A percentile compares a stretch with the other conserved stretches of the same genome.
Conservation (phyloP, 1,140 invertebrate genomes). For the Centruroides vittatus region DNA sequence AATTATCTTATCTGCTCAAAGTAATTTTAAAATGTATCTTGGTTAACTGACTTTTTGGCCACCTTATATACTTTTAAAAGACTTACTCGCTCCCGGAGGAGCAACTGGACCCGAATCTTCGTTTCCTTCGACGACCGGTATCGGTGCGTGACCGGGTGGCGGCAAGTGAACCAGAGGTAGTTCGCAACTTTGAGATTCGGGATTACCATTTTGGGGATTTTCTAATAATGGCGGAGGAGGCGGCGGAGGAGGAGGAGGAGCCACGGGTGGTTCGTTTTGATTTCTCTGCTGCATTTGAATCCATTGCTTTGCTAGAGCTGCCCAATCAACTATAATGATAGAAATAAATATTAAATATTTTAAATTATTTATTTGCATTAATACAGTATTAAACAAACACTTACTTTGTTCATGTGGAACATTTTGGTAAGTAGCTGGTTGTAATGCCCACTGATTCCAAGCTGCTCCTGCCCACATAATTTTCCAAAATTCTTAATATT, state of each 20-base stretch:
- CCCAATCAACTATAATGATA: slow-evolving; percentile 67
- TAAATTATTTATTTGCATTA: neutral
- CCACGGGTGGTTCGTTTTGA: neutral
- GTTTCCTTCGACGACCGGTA: neutral
- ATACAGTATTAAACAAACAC: slow-evolving; percentile 4
- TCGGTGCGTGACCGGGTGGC: slow-evolving; percentile 18
- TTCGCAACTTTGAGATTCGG: no score
- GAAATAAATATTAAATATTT: neutral
- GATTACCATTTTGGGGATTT: no score
- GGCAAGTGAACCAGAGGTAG: slow-evolving; percentile 24
- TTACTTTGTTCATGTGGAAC: slow-evolving; percentile 35
- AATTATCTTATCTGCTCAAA: no score
- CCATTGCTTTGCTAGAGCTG: slow-evolving; percentile 89
- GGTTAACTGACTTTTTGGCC: no score
- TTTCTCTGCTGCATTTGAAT: slow-evolving; percentile 69
- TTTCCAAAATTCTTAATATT: no score
- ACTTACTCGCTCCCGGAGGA: no score
- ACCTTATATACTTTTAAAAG: no score
- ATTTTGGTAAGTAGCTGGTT: slow-evolving; percentile 31
- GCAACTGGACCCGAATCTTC: no score
- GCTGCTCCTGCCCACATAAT: slow-evolving; percentile 12
- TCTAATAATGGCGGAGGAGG: slow-evolving; percentile 28
- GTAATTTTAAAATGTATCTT: no score
- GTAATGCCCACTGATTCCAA: slow-evolving; percentile 27
- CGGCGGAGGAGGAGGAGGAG: slow-evolving; percentile 31